Percentiles rank a stretch among this genome's conserved stretches.
Conservation (phyloP, 1,140 invertebrate genomes). For the Listronotus bonariensis region DNA sequence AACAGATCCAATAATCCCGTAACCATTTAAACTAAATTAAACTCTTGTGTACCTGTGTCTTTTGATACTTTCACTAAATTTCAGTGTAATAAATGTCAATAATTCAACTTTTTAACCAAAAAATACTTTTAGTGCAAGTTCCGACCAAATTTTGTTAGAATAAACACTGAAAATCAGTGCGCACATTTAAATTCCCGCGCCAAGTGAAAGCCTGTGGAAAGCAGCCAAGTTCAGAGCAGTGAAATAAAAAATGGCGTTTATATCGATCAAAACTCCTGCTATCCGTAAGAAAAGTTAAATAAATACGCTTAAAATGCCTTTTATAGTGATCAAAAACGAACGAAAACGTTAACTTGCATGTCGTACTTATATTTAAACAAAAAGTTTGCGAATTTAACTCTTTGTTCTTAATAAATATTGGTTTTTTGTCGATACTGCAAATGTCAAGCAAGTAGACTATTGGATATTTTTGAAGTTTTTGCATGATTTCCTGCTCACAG, state of each 20-base stretch:
- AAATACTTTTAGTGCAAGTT: conserved; percentile 7
- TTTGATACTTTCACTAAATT: conserved; percentile 8
- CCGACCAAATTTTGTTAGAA: background rate
- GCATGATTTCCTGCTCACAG: conserved; percentile 19
- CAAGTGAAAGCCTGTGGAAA: background rate
- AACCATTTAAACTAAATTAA: background rate
- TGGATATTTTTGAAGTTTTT: conserved; percentile 26
- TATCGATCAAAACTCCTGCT: conserved; percentile 47
- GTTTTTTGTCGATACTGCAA: conserved; percentile 25
- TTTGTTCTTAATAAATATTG: conserved; percentile 23
- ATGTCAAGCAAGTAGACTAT: conserved; percentile 39
- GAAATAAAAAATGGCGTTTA: conserved; percentile 48
- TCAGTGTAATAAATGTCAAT: conserved; percentile 23
- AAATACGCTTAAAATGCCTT: conserved; percentile 43
- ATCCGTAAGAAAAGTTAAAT: conserved; percentile 51
- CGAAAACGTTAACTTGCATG: conserved; percentile 39
- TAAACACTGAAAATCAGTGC: conserved; percentile 1
- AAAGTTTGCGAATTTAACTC: conserved; percentile 14
- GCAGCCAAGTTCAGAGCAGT: conserved; percentile 25
- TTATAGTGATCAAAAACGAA: conserved; percentile 37
- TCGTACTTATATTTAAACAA: conserved; percentile 24
- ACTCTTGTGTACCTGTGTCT: background rate
- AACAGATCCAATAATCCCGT: background rate
- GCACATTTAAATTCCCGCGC: conserved; percentile 14
- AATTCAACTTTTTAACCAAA: background rate